These are phyloP conservation scores for Cranoglanis bouderius DNA, from an alignment of 2,113 vertebrate species.

Conservation along the genomic window DNA sequence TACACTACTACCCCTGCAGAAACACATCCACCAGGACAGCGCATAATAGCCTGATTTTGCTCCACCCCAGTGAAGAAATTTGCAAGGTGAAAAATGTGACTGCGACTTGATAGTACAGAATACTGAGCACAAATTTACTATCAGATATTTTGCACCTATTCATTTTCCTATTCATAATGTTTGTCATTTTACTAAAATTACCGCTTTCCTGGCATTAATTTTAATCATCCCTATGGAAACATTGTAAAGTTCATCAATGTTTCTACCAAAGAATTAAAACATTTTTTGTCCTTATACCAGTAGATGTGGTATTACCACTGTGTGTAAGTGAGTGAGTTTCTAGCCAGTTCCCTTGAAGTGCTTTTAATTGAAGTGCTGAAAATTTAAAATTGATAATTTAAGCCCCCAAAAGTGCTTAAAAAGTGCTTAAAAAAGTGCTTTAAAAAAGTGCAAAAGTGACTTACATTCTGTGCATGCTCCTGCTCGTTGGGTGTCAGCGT, in stretches of 20 bases:
- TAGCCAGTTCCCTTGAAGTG: neutral
- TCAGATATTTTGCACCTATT: neutral
- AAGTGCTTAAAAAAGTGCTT: too few species aligned
- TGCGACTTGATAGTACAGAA: neutral
- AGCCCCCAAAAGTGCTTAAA: neutral
- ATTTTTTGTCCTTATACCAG: neutral
- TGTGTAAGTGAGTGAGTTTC: neutral
- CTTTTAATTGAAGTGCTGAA: neutral
- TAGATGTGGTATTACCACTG: neutral
- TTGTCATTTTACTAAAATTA: neutral
- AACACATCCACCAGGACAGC: neutral
- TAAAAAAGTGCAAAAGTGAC: neutral
- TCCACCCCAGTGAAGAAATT: neutral
- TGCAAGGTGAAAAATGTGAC: neutral
- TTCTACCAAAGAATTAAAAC: neutral
- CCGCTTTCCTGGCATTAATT: neutral
- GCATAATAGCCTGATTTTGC: neutral
- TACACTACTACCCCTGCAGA: neutral
- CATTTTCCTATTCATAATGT: neutral
- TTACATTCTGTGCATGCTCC: constrained; percentile 66
- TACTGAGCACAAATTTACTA: too few species aligned
- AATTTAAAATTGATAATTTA: neutral
- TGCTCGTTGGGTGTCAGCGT: constrained; percentile 68
- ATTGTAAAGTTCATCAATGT: neutral
- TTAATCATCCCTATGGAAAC: neutral